Evolutionary conservation across 2,797 vertebrate genomes (phyloP).

Genomic region (Phataginus tetradactyla): DNA sequence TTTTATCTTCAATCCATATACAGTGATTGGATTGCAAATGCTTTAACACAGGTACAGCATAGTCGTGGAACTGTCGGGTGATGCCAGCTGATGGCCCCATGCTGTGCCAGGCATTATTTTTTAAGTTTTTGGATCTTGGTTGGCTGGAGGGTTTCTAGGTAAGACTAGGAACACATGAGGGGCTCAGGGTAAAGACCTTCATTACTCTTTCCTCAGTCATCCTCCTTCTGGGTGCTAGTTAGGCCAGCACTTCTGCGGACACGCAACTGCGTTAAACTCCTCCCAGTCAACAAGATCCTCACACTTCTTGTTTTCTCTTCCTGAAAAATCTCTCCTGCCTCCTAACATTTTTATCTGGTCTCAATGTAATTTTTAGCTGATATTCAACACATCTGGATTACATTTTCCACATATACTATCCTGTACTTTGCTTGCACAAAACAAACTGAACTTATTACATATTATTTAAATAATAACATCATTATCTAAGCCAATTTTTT

Average conservation of each 20-base stretch:
- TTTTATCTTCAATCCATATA: not conserved
- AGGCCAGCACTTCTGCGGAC: not conserved
- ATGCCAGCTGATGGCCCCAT: too few relatives aligned
- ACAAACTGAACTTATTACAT: not conserved
- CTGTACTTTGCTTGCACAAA: not conserved
- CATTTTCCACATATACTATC: not conserved
- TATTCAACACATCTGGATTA: not conserved
- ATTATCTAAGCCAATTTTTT: not conserved
- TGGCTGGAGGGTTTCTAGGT: not conserved
- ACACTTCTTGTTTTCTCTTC: not conserved
- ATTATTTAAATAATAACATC: not conserved
- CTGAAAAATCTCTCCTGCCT: rapidly evolving
- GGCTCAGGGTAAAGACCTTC: not conserved
- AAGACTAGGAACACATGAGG: not conserved
- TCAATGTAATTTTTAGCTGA: not conserved
- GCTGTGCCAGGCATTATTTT: not conserved
- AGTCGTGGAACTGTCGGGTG: not conserved
- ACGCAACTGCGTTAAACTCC: not conserved
- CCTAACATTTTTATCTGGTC: not conserved
- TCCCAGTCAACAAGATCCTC: not conserved
- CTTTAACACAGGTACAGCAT: not conserved
- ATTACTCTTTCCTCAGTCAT: not conserved
- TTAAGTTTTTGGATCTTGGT: not conserved
- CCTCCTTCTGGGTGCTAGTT: not conserved
- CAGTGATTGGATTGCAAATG: not conserved